phyloP scores from a whole-genome alignment of 2,113 vertebrate species.

The Lanius ludovicianus region DNA sequence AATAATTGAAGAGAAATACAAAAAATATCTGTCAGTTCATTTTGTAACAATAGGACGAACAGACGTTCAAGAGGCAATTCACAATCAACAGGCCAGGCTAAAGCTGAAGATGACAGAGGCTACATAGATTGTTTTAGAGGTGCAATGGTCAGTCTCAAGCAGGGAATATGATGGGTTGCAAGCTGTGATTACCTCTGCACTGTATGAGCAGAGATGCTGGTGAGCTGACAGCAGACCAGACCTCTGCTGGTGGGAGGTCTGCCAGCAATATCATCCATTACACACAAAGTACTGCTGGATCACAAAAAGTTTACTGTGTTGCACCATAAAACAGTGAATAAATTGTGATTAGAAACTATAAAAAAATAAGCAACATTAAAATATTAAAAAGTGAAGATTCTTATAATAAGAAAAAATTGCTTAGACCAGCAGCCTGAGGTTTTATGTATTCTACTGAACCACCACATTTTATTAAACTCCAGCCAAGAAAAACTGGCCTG shows the following conservation, averaged over 20 bases:
- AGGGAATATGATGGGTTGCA: not conserved
- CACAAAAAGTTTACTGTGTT: not conserved
- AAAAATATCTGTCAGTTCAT: not conserved
- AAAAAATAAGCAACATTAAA: not conserved
- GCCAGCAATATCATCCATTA: not conserved
- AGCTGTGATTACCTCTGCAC: not conserved
- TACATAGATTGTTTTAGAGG: not conserved
- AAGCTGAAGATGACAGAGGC: not conserved
- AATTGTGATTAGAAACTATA: not conserved
- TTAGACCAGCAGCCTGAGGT: not conserved
- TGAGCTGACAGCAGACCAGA: not conserved
- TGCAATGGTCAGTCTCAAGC: not conserved
- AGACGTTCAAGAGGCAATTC: not conserved
- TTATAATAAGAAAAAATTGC: not conserved
- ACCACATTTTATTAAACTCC: not conserved
- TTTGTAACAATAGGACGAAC: not conserved
- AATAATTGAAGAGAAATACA: not conserved
- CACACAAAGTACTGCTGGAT: not conserved
- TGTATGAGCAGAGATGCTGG: not conserved
- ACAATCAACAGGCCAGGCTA: not conserved
- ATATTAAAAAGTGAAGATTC: not conserved
- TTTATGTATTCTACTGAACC: not conserved
- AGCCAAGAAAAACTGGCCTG: not conserved
- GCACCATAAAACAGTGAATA: not conserved
- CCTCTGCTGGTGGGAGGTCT: not conserved